Evolutionary conservation across 2,888 invertebrate species (phyloP).

Genomic region (Drosophila lacicola): DNA sequence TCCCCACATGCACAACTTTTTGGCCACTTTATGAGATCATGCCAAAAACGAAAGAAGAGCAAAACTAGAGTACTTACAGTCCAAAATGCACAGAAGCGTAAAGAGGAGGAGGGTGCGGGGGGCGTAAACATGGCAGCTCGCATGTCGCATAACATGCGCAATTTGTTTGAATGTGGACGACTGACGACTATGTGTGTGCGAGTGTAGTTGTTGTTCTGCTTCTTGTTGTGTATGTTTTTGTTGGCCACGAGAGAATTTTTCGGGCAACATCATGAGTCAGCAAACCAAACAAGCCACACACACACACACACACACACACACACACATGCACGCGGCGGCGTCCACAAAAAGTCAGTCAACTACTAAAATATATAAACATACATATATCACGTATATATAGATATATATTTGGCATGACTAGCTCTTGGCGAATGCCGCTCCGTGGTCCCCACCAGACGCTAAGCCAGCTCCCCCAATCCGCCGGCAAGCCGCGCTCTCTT

Average conservation of each 20-base stretch:
- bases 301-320: slow-evolving; percentile 6
- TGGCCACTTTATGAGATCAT: slow-evolving; percentile 23
- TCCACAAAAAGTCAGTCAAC: slow-evolving; percentile 70
- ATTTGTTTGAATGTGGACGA: slow-evolving; percentile 69
- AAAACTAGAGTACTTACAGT: slow-evolving; percentile 25
- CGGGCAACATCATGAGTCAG: slow-evolving; percentile 75
- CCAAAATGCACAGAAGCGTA: slow-evolving; percentile 38
- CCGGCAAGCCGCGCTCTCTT: not conserved
- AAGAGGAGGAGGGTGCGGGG: not conserved
- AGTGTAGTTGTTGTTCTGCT: slow-evolving; percentile 6
- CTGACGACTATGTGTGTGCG: slow-evolving; percentile 11
- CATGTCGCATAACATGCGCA: slow-evolving; percentile 79
- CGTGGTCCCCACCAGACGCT: slow-evolving; percentile 30
- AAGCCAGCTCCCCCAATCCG: not conserved
- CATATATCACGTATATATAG: slow-evolving; percentile 14
- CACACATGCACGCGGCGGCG: slow-evolving; percentile 34
- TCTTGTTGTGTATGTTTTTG: slow-evolving; percentile 49
- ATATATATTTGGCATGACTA: slow-evolving; percentile 32
- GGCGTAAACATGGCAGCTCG: slow-evolving; percentile 72
- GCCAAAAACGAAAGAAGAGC: not conserved
- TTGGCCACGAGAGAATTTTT: slow-evolving; percentile 69
- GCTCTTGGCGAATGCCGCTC: slow-evolving; percentile 38
- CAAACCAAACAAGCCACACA: slow-evolving; percentile 66
- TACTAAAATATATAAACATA: slow-evolving; percentile 68
- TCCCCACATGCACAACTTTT: slow-evolving; percentile 22